A percentile compares a stretch with the other conserved stretches of the same genome.
Evolutionary conservation across 1,140 invertebrate genomes (phyloP).

Genomic region (Limonius californicus): DNA sequence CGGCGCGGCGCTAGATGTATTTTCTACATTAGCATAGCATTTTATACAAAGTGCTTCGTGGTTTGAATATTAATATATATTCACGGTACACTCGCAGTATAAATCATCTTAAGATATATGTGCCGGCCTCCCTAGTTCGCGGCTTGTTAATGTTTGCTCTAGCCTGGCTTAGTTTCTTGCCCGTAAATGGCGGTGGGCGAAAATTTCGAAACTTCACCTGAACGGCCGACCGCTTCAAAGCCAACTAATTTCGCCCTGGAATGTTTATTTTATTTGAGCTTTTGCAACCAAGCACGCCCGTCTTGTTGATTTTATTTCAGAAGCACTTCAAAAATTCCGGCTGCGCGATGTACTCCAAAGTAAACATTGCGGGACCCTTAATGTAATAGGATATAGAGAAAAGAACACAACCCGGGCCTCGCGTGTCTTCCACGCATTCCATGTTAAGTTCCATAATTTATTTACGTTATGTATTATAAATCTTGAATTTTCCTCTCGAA

Average conservation of each 20-base stretch:
- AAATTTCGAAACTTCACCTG: too few relatives aligned
- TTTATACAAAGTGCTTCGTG: slow-evolving; percentile 36
- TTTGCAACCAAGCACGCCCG: too few relatives aligned
- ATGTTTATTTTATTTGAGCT: too few relatives aligned
- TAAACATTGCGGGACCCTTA: neutral
- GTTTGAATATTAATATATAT: slow-evolving; percentile 36
- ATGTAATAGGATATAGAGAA: neutral
- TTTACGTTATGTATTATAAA: slow-evolving; percentile 2
- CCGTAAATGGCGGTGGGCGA: too few relatives aligned
- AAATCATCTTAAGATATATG: slow-evolving; percentile 30
- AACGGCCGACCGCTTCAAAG: too few relatives aligned
- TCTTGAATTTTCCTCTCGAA: neutral
- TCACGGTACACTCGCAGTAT: slow-evolving; percentile 24
- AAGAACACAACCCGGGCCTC: neutral
- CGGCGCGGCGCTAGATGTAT: slow-evolving; percentile 23
- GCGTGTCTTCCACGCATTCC: neutral
- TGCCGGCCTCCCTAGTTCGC: slow-evolving; percentile 16
- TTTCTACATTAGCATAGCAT: slow-evolving; percentile 35
- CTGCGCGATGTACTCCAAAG: neutral
- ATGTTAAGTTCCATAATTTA: neutral
- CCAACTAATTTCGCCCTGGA: too few relatives aligned
- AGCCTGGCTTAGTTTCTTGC: too few relatives aligned
- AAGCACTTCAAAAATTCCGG: too few relatives aligned
- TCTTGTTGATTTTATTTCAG: neutral
- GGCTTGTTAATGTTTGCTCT: slow-evolving; percentile 28